phyloP scores from a whole-genome alignment of 2,888 invertebrate genomes.

The Gryllus longicercus region DNA sequence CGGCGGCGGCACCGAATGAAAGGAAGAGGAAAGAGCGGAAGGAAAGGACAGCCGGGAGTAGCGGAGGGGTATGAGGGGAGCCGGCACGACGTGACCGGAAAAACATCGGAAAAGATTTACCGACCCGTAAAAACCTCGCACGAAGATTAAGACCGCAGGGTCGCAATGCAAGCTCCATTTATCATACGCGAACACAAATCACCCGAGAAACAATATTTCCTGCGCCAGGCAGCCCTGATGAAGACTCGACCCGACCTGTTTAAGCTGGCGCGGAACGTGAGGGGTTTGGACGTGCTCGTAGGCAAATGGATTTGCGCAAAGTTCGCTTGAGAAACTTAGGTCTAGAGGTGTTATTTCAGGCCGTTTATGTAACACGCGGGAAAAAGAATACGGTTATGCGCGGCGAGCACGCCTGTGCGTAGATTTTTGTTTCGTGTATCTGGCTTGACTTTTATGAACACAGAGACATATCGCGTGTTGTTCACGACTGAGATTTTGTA shows the following conservation, averaged over 20 bases:
- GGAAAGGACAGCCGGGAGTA: not conserved
- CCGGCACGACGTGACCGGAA: not conserved
- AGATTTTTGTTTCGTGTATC: too few relatives aligned
- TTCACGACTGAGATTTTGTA: too few relatives aligned
- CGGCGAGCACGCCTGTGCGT: too few relatives aligned
- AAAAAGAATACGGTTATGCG: too few relatives aligned
- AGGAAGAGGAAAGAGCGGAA: not conserved
- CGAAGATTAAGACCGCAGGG: not conserved
- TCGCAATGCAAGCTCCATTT: slow-evolving; percentile 17
- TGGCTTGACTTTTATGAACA: too few relatives aligned
- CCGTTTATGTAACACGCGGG: too few relatives aligned
- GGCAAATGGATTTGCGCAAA: not conserved
- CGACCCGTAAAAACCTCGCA: not conserved
- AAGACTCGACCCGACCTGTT: not conserved
- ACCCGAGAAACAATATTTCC: slow-evolving; percentile 11
- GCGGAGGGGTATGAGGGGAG: not conserved
- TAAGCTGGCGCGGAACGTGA: not conserved
- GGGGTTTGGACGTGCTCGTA: not conserved
- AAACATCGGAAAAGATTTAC: slow-evolving; percentile 4
- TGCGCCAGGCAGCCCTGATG: not conserved
- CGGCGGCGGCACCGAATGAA: not conserved
- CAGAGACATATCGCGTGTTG: too few relatives aligned
- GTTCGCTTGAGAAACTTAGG: too few relatives aligned
- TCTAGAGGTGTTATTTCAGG: too few relatives aligned
- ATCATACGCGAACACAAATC: slow-evolving; percentile 6